Base-by-base conservation (phyloP, 2,888 invertebrate genomes). In the Apotomis turbidana region DNA sequence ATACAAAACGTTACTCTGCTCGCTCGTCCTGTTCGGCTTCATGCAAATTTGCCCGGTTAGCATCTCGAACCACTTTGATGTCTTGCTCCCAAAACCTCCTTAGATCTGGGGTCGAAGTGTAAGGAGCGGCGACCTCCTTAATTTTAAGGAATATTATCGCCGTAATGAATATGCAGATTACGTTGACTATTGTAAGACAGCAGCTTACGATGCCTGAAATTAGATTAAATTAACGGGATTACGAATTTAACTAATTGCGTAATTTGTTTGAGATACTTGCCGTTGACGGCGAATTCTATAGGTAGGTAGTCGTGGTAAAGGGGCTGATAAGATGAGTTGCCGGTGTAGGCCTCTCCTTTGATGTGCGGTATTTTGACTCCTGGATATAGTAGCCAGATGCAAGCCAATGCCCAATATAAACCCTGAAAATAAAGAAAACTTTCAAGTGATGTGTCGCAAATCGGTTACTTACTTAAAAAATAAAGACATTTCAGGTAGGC, bases 81-180 rank as follows among this genome's bases (percentile, higher is more conserved):
- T 97, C 97, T 77, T 96, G 95, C 83, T 96, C 96, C 97, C 97
- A 97, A 87, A 97, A 97, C 78, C 96, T 91, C 76, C 96, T 94
- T 64, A 97, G 90, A 80, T 96, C 96, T 38, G 96, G 95, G 74
- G 96, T 96, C 0, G 96, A 96, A 0, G 96, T 96, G 80, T 96
- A 96, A 0, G 97, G 97, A 66, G 97, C 97, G 0, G 96, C 96
- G 8, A 97, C 97, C 88, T 97, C 97, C 86, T 97, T 97, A 76
- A 97, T 96, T 95, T 97, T 97, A 64, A 97, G 89, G 74, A 97
- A 96, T 75, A 97, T 94, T 79, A 97, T 95, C 3, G 97, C 97
- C 66, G 97, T 96, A 78, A 96, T 94, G 84, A 97, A 96, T 82
- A 97, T 97, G 87, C 97, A 97, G 81, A 96, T 94, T 74, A 97